Percentiles rank a stretch among this genome's conserved stretches.
Conservation (phyloP, 2,888 invertebrate species). For the Mantis religiosa region DNA sequence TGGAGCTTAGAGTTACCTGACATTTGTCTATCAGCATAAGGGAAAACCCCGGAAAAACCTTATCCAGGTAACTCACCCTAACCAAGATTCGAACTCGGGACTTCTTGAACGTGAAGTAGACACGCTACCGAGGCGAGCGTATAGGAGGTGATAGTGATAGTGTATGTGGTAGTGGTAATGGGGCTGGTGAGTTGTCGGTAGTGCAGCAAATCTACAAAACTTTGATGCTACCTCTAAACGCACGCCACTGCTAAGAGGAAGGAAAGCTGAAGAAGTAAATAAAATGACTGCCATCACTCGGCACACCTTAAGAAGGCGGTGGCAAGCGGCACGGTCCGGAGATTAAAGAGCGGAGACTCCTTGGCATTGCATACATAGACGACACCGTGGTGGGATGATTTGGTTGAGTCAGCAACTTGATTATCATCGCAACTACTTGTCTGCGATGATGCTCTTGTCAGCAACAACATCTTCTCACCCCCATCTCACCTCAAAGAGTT, state of each 20-base stretch:
- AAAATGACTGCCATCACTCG: slow-evolving; percentile 8
- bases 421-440: not conserved
- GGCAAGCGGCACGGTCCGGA: not conserved
- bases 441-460: not conserved
- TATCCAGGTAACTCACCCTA: too few species aligned
- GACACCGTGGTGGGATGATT: slow-evolving; percentile 10
- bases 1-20: too few species aligned
- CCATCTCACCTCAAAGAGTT: not conserved
- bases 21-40: too few species aligned
- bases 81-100: too few species aligned
- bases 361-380: not conserved
- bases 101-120: too few species aligned
- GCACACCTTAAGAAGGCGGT: not conserved
- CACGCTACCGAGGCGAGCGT: too few species aligned
- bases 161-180: too few species aligned
- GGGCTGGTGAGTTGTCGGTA: too few species aligned
- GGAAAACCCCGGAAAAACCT: too few species aligned
- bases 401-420: slow-evolving; percentile 20
- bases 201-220: too few species aligned
- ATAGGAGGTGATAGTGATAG: too few species aligned
- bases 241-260: not conserved
- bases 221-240: too few species aligned
- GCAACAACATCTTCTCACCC: not conserved
- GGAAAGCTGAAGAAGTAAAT: not conserved
- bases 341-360: slow-evolving; percentile 2